phyloP scores from a whole-genome alignment of 2,113 vertebrate species.

The Hassar affinis region DNA sequence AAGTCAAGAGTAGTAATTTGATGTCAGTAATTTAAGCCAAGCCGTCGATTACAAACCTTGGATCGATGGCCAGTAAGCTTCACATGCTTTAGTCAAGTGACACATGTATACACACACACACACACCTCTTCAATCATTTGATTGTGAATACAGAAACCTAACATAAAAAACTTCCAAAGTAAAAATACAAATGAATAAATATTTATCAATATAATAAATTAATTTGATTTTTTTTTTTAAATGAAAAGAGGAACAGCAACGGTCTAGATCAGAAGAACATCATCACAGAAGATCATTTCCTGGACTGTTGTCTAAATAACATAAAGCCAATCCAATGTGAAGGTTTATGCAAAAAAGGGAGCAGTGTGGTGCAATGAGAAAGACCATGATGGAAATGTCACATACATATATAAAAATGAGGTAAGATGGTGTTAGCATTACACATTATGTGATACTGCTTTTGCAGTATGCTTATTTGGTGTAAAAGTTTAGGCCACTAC shows the following conservation, averaged over 20 bases:
- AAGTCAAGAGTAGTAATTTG: slow-evolving; percentile 68
- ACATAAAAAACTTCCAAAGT: slow-evolving; percentile 62
- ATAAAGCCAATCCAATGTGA: slow-evolving; percentile 15
- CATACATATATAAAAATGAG: slow-evolving; percentile 18
- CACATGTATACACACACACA: slow-evolving; percentile 46
- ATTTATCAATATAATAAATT: slow-evolving; percentile 72
- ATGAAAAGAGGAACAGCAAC: neutral
- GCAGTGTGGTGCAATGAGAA: neutral
- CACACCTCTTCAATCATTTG: slow-evolving; percentile 37
- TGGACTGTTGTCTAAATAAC: slow-evolving; percentile 1
- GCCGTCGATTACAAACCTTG: slow-evolving; percentile 4
- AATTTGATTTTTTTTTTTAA: slow-evolving; percentile 68
- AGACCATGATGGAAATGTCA: slow-evolving; percentile 1
- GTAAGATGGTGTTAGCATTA: slow-evolving; percentile 2
- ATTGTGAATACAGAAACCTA: slow-evolving; percentile 21
- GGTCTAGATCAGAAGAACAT: neutral
- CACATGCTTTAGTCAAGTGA: slow-evolving; percentile 9
- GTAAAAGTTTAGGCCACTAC: neutral
- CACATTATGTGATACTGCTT: neutral
- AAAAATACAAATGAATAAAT: slow-evolving; percentile 75
- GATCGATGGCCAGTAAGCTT: slow-evolving; percentile 11
- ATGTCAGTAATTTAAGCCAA: neutral
- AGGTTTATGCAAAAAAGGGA: slow-evolving; percentile 5
- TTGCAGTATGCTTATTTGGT: slow-evolving; percentile 17
- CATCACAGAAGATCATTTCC: slow-evolving; percentile 1